phyloP scores from a whole-genome alignment of 2,797 vertebrate species.

The Takifugu rubripes region DNA sequence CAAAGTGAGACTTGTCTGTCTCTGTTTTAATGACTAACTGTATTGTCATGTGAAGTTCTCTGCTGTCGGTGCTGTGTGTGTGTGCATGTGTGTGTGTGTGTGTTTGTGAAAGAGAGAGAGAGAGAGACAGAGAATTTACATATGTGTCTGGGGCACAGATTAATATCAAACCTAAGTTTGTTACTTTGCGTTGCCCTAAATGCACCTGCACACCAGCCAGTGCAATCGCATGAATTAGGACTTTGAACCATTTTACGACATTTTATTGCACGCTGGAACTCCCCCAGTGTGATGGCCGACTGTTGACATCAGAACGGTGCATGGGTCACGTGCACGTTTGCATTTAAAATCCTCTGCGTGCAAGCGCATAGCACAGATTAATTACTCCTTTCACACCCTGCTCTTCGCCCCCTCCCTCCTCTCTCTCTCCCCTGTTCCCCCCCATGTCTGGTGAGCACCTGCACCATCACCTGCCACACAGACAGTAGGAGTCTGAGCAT shows the following conservation, averaged over 20 bases:
- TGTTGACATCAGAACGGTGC: constrained; percentile 2
- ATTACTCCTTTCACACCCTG: constrained; percentile 18
- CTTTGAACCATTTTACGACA: constrained; percentile 37
- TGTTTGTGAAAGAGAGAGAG: too few relatives aligned
- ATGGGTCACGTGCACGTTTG: too few relatives aligned
- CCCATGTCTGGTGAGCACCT: constrained; percentile 68
- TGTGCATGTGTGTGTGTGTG: background rate
- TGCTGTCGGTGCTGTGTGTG: constrained; percentile 14
- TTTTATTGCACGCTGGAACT: constrained; percentile 35
- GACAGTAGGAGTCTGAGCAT: constrained; percentile 43
- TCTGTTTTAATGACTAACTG: constrained; percentile 60
- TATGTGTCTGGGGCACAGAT: constrained; percentile 48
- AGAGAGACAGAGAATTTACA: constrained; percentile 2
- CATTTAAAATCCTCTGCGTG: background rate
- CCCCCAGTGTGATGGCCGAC: background rate
- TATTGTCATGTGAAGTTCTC: constrained; percentile 34
- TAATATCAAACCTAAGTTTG: constrained; percentile 19
- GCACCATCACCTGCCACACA: constrained; percentile 72
- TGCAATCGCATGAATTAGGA: constrained; percentile 34
- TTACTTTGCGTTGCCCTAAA: constrained; percentile 24
- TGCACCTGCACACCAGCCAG: constrained; percentile 27
- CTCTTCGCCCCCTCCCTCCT: constrained; percentile 19
- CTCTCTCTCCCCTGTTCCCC: constrained; percentile 20
- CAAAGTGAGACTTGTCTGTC: background rate
- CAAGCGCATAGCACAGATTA: background rate